Evolutionary conservation across 2,113 vertebrate genomes (phyloP).

Genomic region (Toxotes jaculatrix): DNA sequence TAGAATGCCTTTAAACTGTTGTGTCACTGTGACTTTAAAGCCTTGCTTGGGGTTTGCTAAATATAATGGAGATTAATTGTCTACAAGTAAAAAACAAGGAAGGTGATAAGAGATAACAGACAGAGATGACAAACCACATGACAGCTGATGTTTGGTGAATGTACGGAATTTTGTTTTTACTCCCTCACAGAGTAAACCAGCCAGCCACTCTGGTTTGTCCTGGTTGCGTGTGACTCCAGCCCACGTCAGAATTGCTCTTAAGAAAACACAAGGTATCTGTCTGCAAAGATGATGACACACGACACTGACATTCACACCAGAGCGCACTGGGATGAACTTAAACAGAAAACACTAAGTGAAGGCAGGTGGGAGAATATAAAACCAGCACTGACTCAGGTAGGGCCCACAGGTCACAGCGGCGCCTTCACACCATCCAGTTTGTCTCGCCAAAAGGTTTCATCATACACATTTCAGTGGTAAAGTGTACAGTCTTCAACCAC

Average conservation of each 20-base stretch:
- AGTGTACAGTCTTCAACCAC: neutral
- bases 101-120: constrained; percentile 22
- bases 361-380: neutral
- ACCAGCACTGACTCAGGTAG: constrained; percentile 23
- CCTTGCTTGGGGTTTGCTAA: neutral
- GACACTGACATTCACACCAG: constrained; percentile 33
- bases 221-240: neutral
- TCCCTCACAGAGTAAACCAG: neutral
- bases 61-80: neutral
- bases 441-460: constrained; percentile 17
- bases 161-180: constrained; percentile 43
- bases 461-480: constrained; percentile 1
- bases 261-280: constrained; percentile 31
- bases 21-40: constrained; percentile 1
- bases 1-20: neutral
- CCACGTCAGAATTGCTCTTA: constrained; percentile 30
- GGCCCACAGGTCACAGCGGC: constrained; percentile 21
- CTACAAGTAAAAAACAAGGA: constrained; percentile 11
- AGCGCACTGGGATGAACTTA: constrained; percentile 12
- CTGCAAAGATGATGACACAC: constrained; percentile 28
- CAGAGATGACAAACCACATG: constrained; percentile 1
- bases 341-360: constrained; percentile 15
- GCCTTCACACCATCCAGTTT: neutral
- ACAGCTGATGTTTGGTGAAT: constrained; percentile 45
- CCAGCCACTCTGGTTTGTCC: constrained; percentile 39